A percentile compares a stretch with the other conserved stretches of the same genome.
phyloP scores from a whole-genome alignment of 2,113 vertebrate species.

The Oryzias javanicus region DNA sequence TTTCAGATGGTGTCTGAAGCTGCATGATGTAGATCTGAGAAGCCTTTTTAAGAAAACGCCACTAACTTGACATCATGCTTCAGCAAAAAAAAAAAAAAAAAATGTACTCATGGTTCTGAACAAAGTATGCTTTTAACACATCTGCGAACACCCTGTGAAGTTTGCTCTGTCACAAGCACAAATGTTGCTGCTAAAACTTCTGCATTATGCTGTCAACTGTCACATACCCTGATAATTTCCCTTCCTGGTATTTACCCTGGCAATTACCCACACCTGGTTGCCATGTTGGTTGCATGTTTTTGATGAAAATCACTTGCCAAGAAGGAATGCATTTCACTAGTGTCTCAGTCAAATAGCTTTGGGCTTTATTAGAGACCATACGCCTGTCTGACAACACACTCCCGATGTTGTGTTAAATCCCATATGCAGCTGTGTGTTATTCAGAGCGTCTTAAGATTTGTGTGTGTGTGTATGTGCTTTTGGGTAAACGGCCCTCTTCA shows the following conservation, averaged over 20 bases:
- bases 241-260: conserved; percentile 49
- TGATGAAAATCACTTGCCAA: conserved; percentile 62
- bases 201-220: conserved; percentile 62
- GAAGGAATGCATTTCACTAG: conserved; percentile 58
- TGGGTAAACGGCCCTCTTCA: conserved; percentile 62
- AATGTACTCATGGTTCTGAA: conserved; percentile 4
- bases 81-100: not conserved
- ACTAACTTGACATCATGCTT: conserved; percentile 10
- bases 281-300: conserved; percentile 64
- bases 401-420: conserved; percentile 61
- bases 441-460: conserved; percentile 42
- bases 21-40: conserved; percentile 14
- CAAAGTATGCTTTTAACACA: conserved; percentile 14
- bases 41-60: conserved; percentile 18
- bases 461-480: conserved; percentile 36
- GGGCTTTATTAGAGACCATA: conserved; percentile 67
- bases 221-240: conserved; percentile 58
- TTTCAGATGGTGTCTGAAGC: conserved; percentile 10
- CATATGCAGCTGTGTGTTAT: conserved; percentile 61
- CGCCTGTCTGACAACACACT: conserved; percentile 61
- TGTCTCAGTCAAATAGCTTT: conserved; percentile 47
- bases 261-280: conserved; percentile 64
- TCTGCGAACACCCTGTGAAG: conserved; percentile 30
- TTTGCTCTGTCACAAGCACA: conserved; percentile 34
- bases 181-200: conserved; percentile 32